These are phyloP conservation scores for Terebella lapidaria DNA, from an alignment of 2,888 invertebrate genomes.

Conservation along the genomic window DNA sequence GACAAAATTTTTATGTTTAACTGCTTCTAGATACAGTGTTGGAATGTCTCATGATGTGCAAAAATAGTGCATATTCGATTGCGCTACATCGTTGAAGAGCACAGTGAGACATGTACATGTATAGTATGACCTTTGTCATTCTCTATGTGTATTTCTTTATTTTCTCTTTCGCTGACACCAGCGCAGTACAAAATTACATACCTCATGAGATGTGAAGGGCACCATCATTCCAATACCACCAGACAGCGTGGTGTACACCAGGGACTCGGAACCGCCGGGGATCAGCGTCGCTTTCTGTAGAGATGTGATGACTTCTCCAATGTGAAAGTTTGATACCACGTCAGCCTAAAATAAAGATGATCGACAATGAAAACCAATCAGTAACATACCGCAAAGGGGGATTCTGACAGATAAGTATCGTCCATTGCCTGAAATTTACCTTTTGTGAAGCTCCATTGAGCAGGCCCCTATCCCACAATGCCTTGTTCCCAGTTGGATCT, in stretches of 20 bases:
- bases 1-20: too few relatives aligned
- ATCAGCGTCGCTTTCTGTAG: conserved; percentile 91
- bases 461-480: conserved; percentile 83
- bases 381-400: not conserved
- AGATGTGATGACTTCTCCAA: conserved; percentile 94
- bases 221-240: conserved; percentile 57
- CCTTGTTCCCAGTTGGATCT: conserved; percentile 97
- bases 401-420: too few relatives aligned
- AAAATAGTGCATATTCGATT: too few relatives aligned
- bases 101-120: too few relatives aligned
- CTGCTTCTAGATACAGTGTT: too few relatives aligned
- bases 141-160: too few relatives aligned
- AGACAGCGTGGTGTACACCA: conserved; percentile 92
- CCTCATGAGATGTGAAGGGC: conserved; percentile 53
- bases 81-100: too few relatives aligned
- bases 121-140: too few relatives aligned
- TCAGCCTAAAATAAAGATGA: conserved; percentile 58
- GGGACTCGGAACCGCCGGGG: conserved; percentile 93
- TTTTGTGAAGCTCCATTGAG: conserved; percentile 97
- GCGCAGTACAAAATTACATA: not conserved
- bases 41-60: too few relatives aligned
- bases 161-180: too few relatives aligned
- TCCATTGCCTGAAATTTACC: too few relatives aligned
- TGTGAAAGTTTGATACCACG: conserved; percentile 84
- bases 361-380: not conserved